phyloP scores from a whole-genome alignment of 2,888 invertebrate genomes.

The Azorinus chamasolen region DNA sequence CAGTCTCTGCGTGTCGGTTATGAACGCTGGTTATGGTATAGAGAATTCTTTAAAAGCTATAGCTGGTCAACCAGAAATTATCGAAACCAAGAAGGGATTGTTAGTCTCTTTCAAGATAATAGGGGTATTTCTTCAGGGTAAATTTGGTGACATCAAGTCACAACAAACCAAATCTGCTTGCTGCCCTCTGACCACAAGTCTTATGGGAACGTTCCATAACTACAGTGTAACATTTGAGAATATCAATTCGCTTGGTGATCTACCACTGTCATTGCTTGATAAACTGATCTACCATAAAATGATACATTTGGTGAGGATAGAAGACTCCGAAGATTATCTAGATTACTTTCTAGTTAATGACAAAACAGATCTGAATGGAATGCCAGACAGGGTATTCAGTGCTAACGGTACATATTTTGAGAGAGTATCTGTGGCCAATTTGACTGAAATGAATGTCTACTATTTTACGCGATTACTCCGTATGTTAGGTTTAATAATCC shows the following conservation, averaged over 20 bases:
- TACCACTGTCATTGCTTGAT: constrained; percentile 70
- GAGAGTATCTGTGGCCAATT: constrained; percentile 19
- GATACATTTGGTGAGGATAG: constrained; percentile 61
- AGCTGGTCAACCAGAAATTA: constrained; percentile 76
- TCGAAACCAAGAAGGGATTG: constrained; percentile 77
- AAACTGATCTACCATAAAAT: constrained; percentile 66
- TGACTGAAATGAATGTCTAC: neutral
- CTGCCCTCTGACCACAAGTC: constrained; percentile 69
- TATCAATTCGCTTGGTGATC: constrained; percentile 74
- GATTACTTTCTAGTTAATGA: constrained; percentile 73
- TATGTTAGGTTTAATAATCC: too few species aligned
- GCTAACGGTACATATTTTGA: constrained; percentile 42
- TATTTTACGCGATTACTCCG: neutral
- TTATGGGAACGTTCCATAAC: constrained; percentile 72
- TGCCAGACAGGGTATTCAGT: constrained; percentile 67
- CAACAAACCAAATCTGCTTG: constrained; percentile 38
- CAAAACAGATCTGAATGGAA: constrained; percentile 47
- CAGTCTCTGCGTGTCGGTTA: constrained; percentile 68
- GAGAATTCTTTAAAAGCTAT: constrained; percentile 67
- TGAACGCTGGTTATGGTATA: constrained; percentile 68
- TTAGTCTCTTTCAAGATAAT: constrained; percentile 71
- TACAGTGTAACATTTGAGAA: constrained; percentile 43
- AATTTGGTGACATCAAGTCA: neutral
- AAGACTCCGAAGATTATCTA: constrained; percentile 14
- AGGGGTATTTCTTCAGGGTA: constrained; percentile 59